Percentiles rank a stretch among this genome's conserved stretches.
Conservation (phyloP, 2,797 vertebrate genomes). For the Phataginus tricuspis region DNA sequence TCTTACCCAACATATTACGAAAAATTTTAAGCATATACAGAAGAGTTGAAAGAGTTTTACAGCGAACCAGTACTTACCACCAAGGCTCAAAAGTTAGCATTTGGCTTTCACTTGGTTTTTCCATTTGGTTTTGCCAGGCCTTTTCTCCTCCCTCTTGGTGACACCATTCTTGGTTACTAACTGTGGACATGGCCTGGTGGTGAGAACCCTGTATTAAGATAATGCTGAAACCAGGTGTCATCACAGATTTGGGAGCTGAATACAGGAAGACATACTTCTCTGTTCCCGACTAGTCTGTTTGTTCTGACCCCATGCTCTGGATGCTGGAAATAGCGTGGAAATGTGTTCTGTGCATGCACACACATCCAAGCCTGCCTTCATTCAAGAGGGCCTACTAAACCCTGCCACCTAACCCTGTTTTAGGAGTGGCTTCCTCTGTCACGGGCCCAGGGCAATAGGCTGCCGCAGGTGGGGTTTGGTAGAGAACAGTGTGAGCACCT, state of each 20-base stretch:
- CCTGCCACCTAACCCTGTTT: neutral
- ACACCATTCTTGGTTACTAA: accelerated
- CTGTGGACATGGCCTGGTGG: accelerated
- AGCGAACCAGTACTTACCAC: accelerated
- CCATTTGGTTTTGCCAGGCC: neutral
- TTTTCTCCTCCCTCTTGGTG: accelerated
- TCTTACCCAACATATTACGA: neutral
- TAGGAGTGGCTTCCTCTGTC: neutral
- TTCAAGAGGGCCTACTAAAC: too few relatives aligned
- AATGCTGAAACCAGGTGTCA: neutral
- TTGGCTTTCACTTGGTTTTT: neutral
- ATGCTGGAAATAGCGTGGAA: accelerated
- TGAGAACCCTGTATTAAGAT: accelerated
- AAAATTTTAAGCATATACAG: neutral
- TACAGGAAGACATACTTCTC: accelerated
- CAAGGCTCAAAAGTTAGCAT: too few relatives aligned
- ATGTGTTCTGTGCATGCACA: accelerated
- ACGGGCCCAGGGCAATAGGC: accelerated
- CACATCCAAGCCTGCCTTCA: neutral
- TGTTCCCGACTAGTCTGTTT: accelerated
- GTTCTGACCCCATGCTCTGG: neutral
- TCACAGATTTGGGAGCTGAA: accelerated
- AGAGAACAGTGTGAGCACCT: accelerated
- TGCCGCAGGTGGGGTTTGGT: neutral
- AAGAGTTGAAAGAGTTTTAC: neutral